Conservation (phyloP, 2,888 invertebrate genomes). For the Macaria notata region DNA sequence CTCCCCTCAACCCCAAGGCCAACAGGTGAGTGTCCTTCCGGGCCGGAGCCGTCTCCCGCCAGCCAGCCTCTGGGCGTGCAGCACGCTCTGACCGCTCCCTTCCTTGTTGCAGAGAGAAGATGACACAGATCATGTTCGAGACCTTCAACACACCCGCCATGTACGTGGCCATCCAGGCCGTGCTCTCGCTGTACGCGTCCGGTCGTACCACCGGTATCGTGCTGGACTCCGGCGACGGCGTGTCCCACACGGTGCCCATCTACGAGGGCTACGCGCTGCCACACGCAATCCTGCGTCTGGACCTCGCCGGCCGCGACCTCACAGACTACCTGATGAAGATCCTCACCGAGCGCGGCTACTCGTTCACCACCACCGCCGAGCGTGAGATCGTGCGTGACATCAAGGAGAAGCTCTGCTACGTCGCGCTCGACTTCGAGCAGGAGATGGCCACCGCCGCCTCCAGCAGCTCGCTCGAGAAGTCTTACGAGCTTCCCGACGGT, state of each 20-base stretch:
- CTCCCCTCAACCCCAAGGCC: conserved; percentile 94
- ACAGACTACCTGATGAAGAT: conserved; percentile 97
- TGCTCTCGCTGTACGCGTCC: conserved; percentile 94
- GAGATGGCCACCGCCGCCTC: conserved; percentile 97
- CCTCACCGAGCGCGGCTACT: conserved; percentile 94
- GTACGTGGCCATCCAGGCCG: conserved; percentile 97
- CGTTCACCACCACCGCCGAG: conserved; percentile 95
- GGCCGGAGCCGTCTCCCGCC: not conserved
- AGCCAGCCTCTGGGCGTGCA: not conserved
- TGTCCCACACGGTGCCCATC: conserved; percentile 97
- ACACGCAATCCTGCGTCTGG: conserved; percentile 95
- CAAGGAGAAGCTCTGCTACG: conserved; percentile 96
- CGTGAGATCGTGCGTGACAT: conserved; percentile 97
- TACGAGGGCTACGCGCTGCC: conserved; percentile 96
- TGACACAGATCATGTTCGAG: conserved; percentile 96
- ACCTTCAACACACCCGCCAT: conserved; percentile 96
- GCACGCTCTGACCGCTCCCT: conserved; percentile 29
- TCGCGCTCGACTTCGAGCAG: conserved; percentile 93
- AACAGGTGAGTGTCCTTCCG: conserved; percentile 78
- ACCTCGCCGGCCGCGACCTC: conserved; percentile 94
- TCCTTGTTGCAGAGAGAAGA: conserved; percentile 86
- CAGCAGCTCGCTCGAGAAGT: conserved; percentile 96
- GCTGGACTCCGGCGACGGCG: conserved; percentile 96
- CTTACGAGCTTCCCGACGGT: conserved; percentile 97
- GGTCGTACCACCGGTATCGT: conserved; percentile 98